A percentile compares a stretch with the other conserved stretches of the same genome.
Conservation (phyloP, 1,140 invertebrate genomes). For the Ooceraea biroi region DNA sequence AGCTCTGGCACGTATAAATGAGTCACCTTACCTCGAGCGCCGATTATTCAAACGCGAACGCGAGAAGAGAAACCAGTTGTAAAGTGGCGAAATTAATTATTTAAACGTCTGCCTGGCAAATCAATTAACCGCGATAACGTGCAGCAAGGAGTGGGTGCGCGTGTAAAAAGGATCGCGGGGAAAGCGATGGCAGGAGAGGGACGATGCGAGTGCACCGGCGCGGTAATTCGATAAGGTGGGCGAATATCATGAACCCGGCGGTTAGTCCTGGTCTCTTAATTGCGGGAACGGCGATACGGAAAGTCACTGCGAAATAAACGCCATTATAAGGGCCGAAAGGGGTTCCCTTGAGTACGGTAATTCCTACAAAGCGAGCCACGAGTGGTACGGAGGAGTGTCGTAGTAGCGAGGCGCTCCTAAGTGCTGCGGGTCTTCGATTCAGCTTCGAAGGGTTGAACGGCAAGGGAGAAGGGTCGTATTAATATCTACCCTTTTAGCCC, state of each 20-base stretch:
- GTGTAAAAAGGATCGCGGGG: not conserved
- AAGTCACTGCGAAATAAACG: constrained; percentile 29
- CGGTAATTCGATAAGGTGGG: constrained; percentile 21
- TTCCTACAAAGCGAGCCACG: constrained; percentile 42
- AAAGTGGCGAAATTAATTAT: no score
- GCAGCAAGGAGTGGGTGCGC: not conserved
- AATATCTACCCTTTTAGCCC: constrained; percentile 51
- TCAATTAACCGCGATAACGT: constrained; percentile 44
- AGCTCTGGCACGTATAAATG: not conserved
- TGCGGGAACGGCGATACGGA: constrained; percentile 12
- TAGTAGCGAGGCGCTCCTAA: constrained; percentile 18
- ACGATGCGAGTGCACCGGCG: constrained; percentile 3
- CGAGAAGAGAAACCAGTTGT: constrained; percentile 16
- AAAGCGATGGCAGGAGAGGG: not conserved
- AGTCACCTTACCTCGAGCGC: not conserved
- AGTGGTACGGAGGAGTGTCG: constrained; percentile 32
- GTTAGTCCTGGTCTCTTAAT: constrained; percentile 22
- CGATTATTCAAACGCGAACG: constrained; percentile 38
- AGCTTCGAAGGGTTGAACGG: constrained; percentile 4
- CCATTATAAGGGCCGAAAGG: constrained; percentile 21
- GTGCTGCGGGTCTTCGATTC: constrained; percentile 38
- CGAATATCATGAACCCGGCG: not conserved
- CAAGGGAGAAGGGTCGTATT: constrained; percentile 25
- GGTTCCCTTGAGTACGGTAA: not conserved
- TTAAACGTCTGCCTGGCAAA: constrained; percentile 41